Base-by-base conservation (phyloP, 2,113 vertebrate species). In the Ctenomys sociabilis region DNA sequence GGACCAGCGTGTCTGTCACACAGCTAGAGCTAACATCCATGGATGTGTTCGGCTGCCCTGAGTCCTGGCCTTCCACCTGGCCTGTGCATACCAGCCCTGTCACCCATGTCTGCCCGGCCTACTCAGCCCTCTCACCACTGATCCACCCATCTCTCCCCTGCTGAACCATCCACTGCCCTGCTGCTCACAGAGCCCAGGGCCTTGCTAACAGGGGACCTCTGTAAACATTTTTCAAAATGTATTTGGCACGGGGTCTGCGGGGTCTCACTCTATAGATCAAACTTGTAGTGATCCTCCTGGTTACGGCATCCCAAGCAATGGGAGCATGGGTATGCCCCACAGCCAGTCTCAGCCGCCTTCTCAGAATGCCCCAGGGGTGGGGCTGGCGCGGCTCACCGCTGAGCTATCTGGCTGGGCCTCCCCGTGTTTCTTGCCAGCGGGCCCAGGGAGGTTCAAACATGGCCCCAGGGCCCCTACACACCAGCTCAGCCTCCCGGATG, bases 61-160 rank as follows among this genome's bases (percentile, higher is more conserved):
- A 45, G 24, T 45, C 32, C 57, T 1, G 0, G 22, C 12, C 26
- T 14, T 2, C 26, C 7, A 26, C n/a, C 28, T n/a, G 73, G 0
- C 63, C 7, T 13, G n/a, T 8, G 8, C 61, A 63, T 43, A 13
- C 72, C 21, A 24, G 40, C 70, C 37, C 37, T 40, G 37, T 24
- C 37, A 26, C 72, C 72, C 22, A 11, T 63, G 61, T 26, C 22
- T 49, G 5, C 24, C 13, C 3, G 61, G 61, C 43, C 75, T 30
- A 1, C 68, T 17, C 7, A 16, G 3, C 37, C n/a, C 19, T 24
- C 72, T 45, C 49, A 11, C 40, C 7, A 0, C 32, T 7, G 13
- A 10, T 54, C 28, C 43, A 54, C 3, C n/a, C 13, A 43, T 10
- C 9, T 32, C 68, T 8, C 28, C 13, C 73, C 5, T 30, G 5